Evolutionary conservation across 2,797 vertebrate genomes (phyloP).

Genomic region (Rhynchotus rufescens): DNA sequence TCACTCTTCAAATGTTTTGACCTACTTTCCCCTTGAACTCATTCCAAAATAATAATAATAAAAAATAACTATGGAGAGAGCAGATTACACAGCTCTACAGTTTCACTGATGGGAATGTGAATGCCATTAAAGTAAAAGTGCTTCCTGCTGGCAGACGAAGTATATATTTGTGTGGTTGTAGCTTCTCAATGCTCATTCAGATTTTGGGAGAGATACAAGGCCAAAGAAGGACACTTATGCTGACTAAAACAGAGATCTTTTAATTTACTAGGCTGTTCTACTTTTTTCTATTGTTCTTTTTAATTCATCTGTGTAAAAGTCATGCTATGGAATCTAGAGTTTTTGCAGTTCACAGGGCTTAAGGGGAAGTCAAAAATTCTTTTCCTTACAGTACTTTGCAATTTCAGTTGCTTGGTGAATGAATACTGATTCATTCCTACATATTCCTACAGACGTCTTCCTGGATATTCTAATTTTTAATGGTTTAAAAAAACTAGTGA

Average conservation of each 20-base stretch:
- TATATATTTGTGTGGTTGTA: conserved; percentile 69
- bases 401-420: neutral
- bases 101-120: conserved; percentile 68
- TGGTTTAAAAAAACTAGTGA: neutral
- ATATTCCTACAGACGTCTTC: neutral
- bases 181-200: conserved; percentile 57
- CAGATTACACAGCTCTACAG: conserved; percentile 67
- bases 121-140: conserved; percentile 62
- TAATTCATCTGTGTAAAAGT: neutral
- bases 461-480: neutral
- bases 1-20: conserved; percentile 59
- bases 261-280: conserved; percentile 14
- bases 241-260: conserved; percentile 54
- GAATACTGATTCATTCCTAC: neutral
- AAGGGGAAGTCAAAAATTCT: neutral
- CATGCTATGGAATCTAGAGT: neutral
- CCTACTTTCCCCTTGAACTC: conserved; percentile 71
- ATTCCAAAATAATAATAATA: conserved; percentile 68
- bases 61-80: conserved; percentile 68
- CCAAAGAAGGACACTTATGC: conserved; percentile 62
- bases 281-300: conserved; percentile 17
- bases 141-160: conserved; percentile 66
- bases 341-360: neutral
- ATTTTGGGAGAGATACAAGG: conserved; percentile 64
- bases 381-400: neutral